Evolutionary conservation across 2,113 vertebrate genomes (phyloP), one percentile per base, ranked within the genome.

Genomic region (Plestiodon gilberti): DNA sequence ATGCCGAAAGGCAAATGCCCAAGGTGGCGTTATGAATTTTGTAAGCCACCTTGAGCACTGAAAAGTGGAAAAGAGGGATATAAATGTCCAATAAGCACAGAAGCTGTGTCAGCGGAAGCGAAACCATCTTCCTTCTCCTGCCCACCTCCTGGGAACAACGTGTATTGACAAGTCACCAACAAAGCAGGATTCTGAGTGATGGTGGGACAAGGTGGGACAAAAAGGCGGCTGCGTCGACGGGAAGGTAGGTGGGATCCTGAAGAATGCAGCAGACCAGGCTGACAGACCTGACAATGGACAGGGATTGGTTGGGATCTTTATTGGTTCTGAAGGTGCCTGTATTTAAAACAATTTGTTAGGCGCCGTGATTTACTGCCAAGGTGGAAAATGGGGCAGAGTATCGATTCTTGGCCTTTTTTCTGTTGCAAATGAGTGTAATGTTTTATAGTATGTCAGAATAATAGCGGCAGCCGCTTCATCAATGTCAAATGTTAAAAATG

Each of bases 401-500:
- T 97, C 94, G 97, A 98, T 98, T 97, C 96, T 94, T 94, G 93
- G 96, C 96, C 96, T 96, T 96, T 97, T 97, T 97, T 95, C 97
- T 96, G 94, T 95, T 96, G 93, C 96, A 96, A 96, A 97, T 97
- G 96, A 96, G 95, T 95, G 96, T 97, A 95, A 97, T 97, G 97
- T 96, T 97, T 97, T 97, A 97, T 97, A 96, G 96, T 85, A 95
- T 97, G 97, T 97, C 97, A 97, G 96, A 96, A 97, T 97, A 96
- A 98, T 96, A 97, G 96, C 94, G 93, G 94, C 83, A 95, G 96
- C 95, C 91, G 95, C 97, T 98, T 97, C 94, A 95, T 98, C 97
- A 97, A 97, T 96, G 97, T 97, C 97, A 97, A 96, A 96, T 96
- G 97, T 97, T 97, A 97, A 97, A 96, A 97, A 97, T 96, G 96